Conservation (phyloP, 2,888 invertebrate species). For the Yponomeuta malinellus region DNA sequence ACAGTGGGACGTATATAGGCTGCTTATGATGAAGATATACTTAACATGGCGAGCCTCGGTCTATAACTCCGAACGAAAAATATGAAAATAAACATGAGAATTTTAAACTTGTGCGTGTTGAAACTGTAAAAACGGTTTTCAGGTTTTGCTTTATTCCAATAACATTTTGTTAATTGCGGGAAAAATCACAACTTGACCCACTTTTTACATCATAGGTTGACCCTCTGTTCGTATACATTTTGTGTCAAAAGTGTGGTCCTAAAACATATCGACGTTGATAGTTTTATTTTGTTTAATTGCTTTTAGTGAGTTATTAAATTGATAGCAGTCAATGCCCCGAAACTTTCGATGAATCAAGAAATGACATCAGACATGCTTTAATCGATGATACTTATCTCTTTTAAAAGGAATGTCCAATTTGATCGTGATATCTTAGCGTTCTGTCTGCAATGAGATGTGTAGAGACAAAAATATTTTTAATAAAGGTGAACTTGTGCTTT, state of each 20-base stretch:
- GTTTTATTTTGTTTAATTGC: conserved; percentile 14
- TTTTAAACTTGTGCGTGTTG: no score
- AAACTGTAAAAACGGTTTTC: no score
- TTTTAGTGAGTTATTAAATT: conserved; percentile 7
- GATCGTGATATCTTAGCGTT: not conserved
- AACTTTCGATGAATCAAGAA: not conserved
- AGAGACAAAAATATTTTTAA: not conserved
- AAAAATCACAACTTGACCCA: no score
- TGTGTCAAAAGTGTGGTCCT: conserved; percentile 46
- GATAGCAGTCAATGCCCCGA: conserved; percentile 6
- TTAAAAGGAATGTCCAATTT: not conserved
- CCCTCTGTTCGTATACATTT: conserved; percentile 35
- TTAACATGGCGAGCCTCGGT: no score
- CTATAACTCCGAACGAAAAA: no score
- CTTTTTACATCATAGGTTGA: conserved; percentile 39
- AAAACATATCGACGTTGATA: conserved; percentile 39
- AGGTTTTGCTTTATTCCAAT: no score
- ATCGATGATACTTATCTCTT: not conserved
- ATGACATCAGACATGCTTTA: conserved; percentile 5
- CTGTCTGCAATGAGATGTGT: not conserved
- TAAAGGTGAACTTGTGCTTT: not conserved
- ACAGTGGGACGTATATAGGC: no score
- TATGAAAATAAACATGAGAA: no score
- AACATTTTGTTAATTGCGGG: no score
- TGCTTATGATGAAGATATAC: no score